phyloP scores from a whole-genome alignment of 1,140 invertebrate species.

The Zaprionus lachaisei region DNA sequence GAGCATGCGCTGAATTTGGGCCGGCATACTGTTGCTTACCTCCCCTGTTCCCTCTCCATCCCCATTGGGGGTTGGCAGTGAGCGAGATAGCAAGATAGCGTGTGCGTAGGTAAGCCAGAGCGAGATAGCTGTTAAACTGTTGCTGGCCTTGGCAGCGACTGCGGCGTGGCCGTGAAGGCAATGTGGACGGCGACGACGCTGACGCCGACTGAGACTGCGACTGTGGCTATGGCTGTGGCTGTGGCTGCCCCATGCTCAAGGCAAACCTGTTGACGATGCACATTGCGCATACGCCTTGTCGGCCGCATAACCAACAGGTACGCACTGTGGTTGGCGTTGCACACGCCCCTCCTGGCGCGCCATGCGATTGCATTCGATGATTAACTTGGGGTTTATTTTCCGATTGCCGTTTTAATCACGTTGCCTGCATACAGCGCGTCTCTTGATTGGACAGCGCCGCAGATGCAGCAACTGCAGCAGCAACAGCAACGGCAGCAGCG shows the following conservation, averaged over 20 bases:
- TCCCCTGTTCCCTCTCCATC: too few species aligned
- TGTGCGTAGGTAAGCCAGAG: neutral
- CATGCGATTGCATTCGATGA: constrained; percentile 7
- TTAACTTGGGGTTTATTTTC: constrained; percentile 3
- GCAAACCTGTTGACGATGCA: constrained; percentile 77
- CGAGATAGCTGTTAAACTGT: constrained; percentile 15
- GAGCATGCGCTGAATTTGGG: constrained; percentile 63
- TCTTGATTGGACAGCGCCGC: neutral
- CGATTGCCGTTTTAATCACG: neutral
- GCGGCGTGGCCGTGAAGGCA: neutral
- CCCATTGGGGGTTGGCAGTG: neutral
- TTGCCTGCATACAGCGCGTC: neutral
- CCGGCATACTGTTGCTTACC: neutral
- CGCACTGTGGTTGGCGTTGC: constrained; percentile 18
- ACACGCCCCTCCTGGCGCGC: neutral
- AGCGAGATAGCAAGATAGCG: neutral
- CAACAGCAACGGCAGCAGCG: neutral
- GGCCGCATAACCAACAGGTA: constrained; percentile 64
- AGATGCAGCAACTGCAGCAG: neutral
- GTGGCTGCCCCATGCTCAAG: constrained; percentile 42
- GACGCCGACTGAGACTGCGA: neutral
- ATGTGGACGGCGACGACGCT: too few species aligned
- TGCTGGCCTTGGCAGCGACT: constrained; percentile 37
- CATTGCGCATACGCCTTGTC: constrained; percentile 74
- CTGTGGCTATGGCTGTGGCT: constrained; percentile 1